Base-by-base conservation (phyloP, 2,888 invertebrate genomes). In the Drosophila pegasa region DNA sequence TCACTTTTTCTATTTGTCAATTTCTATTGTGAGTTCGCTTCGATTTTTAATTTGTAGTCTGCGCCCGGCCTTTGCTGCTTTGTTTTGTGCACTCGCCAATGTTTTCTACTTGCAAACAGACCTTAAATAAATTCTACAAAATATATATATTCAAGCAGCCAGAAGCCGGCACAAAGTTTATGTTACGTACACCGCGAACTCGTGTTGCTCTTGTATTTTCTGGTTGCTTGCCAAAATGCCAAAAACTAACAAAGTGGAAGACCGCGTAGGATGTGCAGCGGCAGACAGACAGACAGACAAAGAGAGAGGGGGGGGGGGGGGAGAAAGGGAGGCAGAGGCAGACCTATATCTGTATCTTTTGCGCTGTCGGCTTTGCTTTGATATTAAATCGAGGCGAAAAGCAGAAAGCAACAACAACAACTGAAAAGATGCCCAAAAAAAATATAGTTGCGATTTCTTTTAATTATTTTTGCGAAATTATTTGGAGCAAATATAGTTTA, bases 311-410 rank as follows among this genome's bases (percentile, higher is more conserved):
- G 27, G 43, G 20, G 9, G 33, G n/a, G 52, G 14, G 45, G 47
- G 57, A 67, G 65, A 2, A 14, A 3, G 4, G 55, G 29, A 33
- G 35, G 4, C n/a, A 10, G 51, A 1, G n/a, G 59, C 55, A 10
- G 37, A n/a, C 67, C 74, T 64, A 51, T 67, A 56, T 64, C 40
- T 77, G 76, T 75, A 77, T 77, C 73, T 65, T 76, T 76, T 73
- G 73, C 73, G 64, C 75, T 75, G 81, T 70, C 83, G 83, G 83
- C 78, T 72, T 72, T 22, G 63, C 83, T 84, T 84, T 84, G 83
- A 84, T 84, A 84, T 85, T 87, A 84, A 84, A 85, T 85, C 76
- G 85, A 76, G 78, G 75, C 66, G 66, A 75, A 78, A 65, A 57
- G 67, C 67, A 63, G 63, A 76, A 27, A 65, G 41, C 38, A 51